These are phyloP conservation scores for Nannoperca obscura DNA, from an alignment of 2,797 vertebrate genomes.

Conservation along the genomic window DNA sequence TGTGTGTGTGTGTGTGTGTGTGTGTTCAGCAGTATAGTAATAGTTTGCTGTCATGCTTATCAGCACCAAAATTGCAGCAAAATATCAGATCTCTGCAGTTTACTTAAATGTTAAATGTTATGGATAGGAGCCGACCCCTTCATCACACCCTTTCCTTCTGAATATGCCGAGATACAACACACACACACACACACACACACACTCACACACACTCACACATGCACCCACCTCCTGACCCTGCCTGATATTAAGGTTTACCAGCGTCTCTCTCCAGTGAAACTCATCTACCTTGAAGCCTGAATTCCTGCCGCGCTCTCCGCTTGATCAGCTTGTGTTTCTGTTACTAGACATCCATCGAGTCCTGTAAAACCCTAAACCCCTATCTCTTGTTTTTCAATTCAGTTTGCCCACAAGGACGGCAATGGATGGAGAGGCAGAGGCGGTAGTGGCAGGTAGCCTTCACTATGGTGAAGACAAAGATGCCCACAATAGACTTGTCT, in stretches of 20 bases:
- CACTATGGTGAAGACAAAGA: slow-evolving; percentile 15
- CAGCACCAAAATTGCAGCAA: slow-evolving; percentile 23
- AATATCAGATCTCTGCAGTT: slow-evolving; percentile 64
- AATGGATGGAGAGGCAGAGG: not conserved
- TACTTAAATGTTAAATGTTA: slow-evolving; percentile 67
- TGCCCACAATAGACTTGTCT: slow-evolving; percentile 39
- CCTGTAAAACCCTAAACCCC: slow-evolving; percentile 43
- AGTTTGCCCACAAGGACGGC: slow-evolving; percentile 27
- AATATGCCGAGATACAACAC: slow-evolving; percentile 40
- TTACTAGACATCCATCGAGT: slow-evolving; percentile 52
- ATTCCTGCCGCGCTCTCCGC: slow-evolving; percentile 37
- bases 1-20: slow-evolving; percentile 29
- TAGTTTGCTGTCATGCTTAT: slow-evolving; percentile 61
- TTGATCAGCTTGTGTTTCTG: slow-evolving; percentile 49
- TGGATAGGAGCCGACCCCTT: slow-evolving; percentile 47
- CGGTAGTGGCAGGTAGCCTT: slow-evolving; percentile 16
- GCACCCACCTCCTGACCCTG: slow-evolving; percentile 61
- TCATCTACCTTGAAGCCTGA: slow-evolving; percentile 68
- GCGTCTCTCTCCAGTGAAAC: slow-evolving; percentile 60
- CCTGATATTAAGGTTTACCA: slow-evolving; percentile 71
- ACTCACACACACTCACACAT: slow-evolving; percentile 5
- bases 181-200: slow-evolving; percentile 1
- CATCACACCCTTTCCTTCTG: slow-evolving; percentile 34
- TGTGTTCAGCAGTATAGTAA: slow-evolving; percentile 26
- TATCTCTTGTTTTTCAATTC: slow-evolving; percentile 39